Base-by-base conservation (phyloP, 2,113 vertebrate species). In the Cinclus mexicanus region DNA sequence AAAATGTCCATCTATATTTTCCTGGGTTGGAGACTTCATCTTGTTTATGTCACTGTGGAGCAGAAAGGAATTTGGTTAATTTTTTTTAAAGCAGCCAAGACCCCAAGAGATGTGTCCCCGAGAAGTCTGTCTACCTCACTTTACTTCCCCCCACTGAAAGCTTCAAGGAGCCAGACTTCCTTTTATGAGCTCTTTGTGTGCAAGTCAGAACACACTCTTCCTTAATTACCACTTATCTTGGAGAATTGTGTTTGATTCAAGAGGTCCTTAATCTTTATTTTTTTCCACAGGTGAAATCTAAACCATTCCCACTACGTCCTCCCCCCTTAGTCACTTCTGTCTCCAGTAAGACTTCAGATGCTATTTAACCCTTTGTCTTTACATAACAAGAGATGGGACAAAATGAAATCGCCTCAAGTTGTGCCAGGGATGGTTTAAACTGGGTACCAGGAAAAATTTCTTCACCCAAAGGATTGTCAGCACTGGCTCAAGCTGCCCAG, bases 11-110 rank as follows among this genome's bases (percentile, higher is more conserved):
- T 99, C 98, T 82, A 95, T 60, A 7, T 97, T 97, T 61, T 99
- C 99, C 63, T 97, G 98, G 46, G 95, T 97, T 25, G 98, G 98
- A 87, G 98, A 98, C 89, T 98, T 98, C 63, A 98, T 88, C 94
- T 98, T 99, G 59, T 97, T 97, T 41, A 98, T 89, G 81, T 99
- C 99, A 92, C 99, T 98, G 97, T 24, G 67, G 87, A 94, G 87
- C 14, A 83, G 65, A 90, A 97, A 94, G 80, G 90, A 81, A 93
- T 28, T 26, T 56, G 49, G 61, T 97, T 83, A 90, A 87, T 94
- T 92, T 97, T 88, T 94, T 53, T 53, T 53, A 31, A 70, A 63
- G 76, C 72, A 91, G 74, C 39, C 42, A 44, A 87, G 91, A 89
- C 37, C 47, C 60, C 2, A 12, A 74, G 74, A 88, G 72, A 78